Conservation (phyloP, 2,113 vertebrate genomes). For the Phoenicopterus ruber region DNA sequence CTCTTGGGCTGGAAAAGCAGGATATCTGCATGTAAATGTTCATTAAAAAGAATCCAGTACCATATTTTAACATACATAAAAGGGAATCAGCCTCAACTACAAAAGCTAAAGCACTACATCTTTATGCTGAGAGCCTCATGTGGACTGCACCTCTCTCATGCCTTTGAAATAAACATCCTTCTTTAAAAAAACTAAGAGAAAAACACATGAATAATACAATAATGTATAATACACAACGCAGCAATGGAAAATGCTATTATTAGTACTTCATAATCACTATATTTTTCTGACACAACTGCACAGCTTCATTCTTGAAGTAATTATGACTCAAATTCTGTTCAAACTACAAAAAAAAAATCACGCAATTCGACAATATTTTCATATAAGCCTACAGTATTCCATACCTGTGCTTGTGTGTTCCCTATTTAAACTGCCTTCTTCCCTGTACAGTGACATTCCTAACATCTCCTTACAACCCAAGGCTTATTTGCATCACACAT, state of each 20-base stretch:
- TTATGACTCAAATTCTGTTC: not conserved
- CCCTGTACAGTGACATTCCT: not conserved
- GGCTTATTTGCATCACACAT: not conserved
- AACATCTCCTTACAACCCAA: not conserved
- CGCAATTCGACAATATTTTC: not conserved
- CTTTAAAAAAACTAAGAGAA: not conserved
- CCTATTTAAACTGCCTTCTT: not conserved
- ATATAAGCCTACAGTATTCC: not conserved
- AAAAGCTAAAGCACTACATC: not conserved
- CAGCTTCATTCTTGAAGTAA: not conserved
- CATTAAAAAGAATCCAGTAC: conserved; percentile 16
- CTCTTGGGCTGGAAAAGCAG: conserved; percentile 25
- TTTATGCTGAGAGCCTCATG: not conserved
- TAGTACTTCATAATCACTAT: not conserved
- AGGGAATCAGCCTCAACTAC: not conserved
- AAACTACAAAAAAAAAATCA: not conserved
- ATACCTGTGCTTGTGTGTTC: not conserved
- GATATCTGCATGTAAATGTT: conserved; percentile 45
- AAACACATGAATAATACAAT: conserved; percentile 30
- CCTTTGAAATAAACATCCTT: conserved; percentile 8
- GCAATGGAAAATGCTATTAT: not conserved
- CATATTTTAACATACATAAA: conserved; percentile 37
- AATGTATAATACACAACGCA: not conserved
- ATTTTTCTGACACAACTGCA: not conserved
- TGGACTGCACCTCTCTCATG: not conserved